phyloP scores from a whole-genome alignment of 2,888 invertebrate genomes.

The Disparrhopalites patrizii region DNA sequence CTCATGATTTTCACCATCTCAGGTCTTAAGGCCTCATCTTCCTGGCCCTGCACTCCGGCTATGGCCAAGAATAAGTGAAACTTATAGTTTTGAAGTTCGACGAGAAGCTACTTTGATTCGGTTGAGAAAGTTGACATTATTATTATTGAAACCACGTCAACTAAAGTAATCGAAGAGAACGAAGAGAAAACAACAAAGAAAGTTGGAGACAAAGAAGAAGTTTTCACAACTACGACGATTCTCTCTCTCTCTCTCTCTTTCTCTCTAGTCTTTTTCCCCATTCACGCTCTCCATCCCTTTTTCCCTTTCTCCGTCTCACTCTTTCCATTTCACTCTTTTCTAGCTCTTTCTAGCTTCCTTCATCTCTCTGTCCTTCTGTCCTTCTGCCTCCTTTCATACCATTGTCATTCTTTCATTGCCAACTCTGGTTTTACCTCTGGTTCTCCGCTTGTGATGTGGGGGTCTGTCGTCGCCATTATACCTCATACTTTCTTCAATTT shows the following conservation, averaged over 20 bases:
- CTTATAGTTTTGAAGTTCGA: constrained; percentile 12
- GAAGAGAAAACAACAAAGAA: constrained; percentile 3
- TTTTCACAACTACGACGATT: constrained; percentile 20
- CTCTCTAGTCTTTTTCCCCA: too few species aligned
- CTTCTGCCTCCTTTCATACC: too few species aligned
- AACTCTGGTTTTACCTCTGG: neutral
- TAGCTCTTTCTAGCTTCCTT: too few species aligned
- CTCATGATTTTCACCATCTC: neutral
- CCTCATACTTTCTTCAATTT: too few species aligned
- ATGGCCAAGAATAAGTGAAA: too few species aligned
- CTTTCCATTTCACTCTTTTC: too few species aligned
- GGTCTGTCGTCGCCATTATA: constrained; percentile 1
- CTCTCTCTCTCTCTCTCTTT: constrained; percentile 2
- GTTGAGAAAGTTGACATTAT: constrained; percentile 26
- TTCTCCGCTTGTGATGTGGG: neutral
- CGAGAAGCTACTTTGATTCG: constrained; percentile 21
- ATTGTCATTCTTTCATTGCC: constrained; percentile 7
- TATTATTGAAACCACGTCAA: constrained; percentile 27
- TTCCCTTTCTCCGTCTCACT: too few species aligned
- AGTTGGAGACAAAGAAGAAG: constrained; percentile 16
- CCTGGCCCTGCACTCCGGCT: constrained; percentile 2
- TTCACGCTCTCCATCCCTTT: too few species aligned
- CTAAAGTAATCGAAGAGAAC: constrained; percentile 22
- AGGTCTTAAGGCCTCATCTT: neutral
- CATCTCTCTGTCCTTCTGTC: too few species aligned